Percentiles rank a stretch among this genome's conserved stretches.
Evolutionary conservation across 2,797 vertebrate genomes (phyloP).

Genomic region (Molossus alvarezi): DNA sequence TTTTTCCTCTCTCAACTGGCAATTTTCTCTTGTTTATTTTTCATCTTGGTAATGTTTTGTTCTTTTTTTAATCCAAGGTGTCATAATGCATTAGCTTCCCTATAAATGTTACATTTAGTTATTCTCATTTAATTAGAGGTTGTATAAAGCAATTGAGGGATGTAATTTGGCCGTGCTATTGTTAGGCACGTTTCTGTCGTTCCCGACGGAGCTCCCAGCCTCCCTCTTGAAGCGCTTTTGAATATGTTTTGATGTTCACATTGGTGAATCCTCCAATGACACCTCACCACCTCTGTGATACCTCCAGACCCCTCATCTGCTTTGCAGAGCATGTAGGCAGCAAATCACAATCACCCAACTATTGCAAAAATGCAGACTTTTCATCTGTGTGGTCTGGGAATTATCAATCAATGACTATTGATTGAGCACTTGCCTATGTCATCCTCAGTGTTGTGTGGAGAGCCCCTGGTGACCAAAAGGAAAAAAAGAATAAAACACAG

Average conservation of each 20-base stretch:
- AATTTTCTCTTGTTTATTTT: background rate
- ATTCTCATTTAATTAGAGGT: background rate
- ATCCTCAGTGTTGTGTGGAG: background rate
- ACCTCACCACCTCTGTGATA: background rate
- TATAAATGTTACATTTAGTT: background rate
- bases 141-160: background rate
- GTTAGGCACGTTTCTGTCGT: background rate
- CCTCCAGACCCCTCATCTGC: background rate
- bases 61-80: background rate
- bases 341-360: background rate
- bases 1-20: background rate
- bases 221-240: background rate
- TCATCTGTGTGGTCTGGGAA: background rate
- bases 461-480: background rate
- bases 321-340: background rate
- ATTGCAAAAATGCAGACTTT: background rate
- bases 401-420: background rate
- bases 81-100: background rate
- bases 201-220: background rate
- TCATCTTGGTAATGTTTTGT: conserved; percentile 1
- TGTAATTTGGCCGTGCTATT: background rate
- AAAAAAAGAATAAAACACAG: background rate
- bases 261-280: background rate
- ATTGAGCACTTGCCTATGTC: background rate
- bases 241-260: background rate